phyloP scores from a whole-genome alignment of 1,140 invertebrate species.

The Leguminivora glycinivorella region DNA sequence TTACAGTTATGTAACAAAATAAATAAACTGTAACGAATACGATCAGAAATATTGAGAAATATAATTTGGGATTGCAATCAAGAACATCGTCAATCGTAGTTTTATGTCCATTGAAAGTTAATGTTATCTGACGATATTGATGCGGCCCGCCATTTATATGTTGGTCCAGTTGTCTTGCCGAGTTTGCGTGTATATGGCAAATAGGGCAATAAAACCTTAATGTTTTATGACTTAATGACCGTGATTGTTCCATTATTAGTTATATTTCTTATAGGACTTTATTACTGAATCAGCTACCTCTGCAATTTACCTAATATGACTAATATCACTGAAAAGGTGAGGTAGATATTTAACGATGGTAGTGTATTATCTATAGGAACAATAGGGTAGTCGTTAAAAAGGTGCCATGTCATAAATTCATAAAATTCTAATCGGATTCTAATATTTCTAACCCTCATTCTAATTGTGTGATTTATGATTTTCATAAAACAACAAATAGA shows the following conservation, averaged over 20 bases:
- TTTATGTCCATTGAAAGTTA: conserved; percentile 43
- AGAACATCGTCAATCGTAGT: conserved; percentile 41
- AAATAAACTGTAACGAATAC: conserved; percentile 58
- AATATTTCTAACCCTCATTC: too few relatives aligned
- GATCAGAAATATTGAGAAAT: conserved; percentile 54
- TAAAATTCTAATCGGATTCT: too few relatives aligned
- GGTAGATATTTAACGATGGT: neutral
- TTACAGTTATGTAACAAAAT: conserved; percentile 56
- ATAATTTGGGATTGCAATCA: conserved; percentile 47
- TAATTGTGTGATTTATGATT: too few relatives aligned
- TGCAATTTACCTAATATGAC: neutral
- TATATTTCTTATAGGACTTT: neutral
- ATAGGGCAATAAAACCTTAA: conserved; percentile 45
- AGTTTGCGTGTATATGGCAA: conserved; percentile 65
- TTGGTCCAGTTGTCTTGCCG: conserved; percentile 63
- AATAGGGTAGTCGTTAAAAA: too few relatives aligned
- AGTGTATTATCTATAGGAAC: neutral
- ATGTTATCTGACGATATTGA: conserved; percentile 50
- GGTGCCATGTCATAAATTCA: too few relatives aligned
- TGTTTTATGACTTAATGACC: neutral
- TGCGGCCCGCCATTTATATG: conserved; percentile 56
- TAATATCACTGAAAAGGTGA: neutral
- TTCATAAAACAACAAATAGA: too few relatives aligned
- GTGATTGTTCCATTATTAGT: neutral
- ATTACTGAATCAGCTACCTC: neutral